Conservation (phyloP, 2,113 vertebrate genomes). For the Morone saxatilis region DNA sequence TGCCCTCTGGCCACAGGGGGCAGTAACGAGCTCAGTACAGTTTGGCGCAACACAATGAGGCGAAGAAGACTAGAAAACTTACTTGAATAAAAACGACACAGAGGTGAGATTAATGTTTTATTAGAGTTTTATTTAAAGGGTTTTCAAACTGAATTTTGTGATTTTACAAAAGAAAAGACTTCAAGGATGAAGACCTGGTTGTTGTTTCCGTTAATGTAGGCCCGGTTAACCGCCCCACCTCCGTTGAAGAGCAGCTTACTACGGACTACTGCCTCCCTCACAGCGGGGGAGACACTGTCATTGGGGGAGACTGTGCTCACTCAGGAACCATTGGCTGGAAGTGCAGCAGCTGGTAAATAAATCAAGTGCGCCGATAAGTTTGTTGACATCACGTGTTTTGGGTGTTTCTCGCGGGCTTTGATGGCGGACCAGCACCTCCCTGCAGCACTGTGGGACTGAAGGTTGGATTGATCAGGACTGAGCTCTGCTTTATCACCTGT, state of each 20-base stretch:
- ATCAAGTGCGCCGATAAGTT: not conserved
- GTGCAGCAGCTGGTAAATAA: not conserved
- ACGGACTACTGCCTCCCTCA: too few species aligned
- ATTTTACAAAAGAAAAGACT: not conserved
- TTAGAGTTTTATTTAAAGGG: too few species aligned
- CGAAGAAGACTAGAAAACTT: not conserved
- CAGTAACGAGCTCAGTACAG: not conserved
- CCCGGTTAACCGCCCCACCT: not conserved
- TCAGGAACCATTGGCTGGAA: not conserved
- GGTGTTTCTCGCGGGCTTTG: constrained; percentile 18
- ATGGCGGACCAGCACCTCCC: not conserved
- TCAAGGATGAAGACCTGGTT: not conserved
- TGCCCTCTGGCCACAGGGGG: not conserved
- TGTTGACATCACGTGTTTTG: constrained; percentile 29
- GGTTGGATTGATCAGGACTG: not conserved
- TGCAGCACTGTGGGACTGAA: not conserved
- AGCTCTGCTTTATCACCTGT: not conserved
- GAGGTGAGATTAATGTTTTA: not conserved
- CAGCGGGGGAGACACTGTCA: too few species aligned
- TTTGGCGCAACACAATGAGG: not conserved
- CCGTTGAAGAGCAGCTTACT: not conserved
- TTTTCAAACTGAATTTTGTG: not conserved
- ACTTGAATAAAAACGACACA: not conserved
- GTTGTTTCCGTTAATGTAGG: not conserved
- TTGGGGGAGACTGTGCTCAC: too few species aligned